Conservation (phyloP, 2,113 vertebrate genomes). For the Charina bottae region DNA sequence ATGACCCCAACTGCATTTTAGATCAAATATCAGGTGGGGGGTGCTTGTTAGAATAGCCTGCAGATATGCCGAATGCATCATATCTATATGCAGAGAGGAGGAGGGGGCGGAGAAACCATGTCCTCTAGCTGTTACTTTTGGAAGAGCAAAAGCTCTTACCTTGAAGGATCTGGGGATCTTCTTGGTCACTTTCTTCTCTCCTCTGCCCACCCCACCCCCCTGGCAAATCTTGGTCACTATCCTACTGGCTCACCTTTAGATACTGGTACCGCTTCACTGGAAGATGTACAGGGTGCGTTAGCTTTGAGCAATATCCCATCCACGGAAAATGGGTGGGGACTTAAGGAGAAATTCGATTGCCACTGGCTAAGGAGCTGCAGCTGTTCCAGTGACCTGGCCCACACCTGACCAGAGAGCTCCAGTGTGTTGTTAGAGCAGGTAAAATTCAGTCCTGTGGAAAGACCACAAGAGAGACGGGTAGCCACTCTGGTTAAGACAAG, state of each 20-base stretch:
- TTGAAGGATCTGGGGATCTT: too few relatives aligned
- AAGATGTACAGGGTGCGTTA: rapidly evolving
- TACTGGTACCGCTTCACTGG: rapidly evolving
- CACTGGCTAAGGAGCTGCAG: conserved; percentile 25
- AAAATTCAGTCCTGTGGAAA: conserved; percentile 47
- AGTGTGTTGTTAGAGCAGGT: conserved; percentile 19
- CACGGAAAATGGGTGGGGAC: not conserved
- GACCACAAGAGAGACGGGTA: rapidly evolving
- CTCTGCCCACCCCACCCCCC: too few relatives aligned
- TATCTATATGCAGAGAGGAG: not conserved
- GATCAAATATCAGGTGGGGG: not conserved
- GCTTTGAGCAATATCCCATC: conserved; percentile 28
- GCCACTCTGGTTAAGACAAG: not conserved
- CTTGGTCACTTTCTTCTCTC: too few relatives aligned
- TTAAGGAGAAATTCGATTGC: conserved; percentile 6
- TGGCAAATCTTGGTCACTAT: not conserved
- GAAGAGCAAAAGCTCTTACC: too few relatives aligned
- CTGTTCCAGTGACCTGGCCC: conserved; percentile 3
- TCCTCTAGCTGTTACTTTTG: not conserved
- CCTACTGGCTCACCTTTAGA: not conserved
- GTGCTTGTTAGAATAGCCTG: not conserved
- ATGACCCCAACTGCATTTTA: too few relatives aligned
- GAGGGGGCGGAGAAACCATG: not conserved
- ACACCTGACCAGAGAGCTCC: conserved; percentile 44
- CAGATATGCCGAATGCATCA: not conserved